These are phyloP conservation scores for Corythornis vintsioides DNA, from an alignment of 2,113 vertebrate species.

Conservation along the genomic window DNA sequence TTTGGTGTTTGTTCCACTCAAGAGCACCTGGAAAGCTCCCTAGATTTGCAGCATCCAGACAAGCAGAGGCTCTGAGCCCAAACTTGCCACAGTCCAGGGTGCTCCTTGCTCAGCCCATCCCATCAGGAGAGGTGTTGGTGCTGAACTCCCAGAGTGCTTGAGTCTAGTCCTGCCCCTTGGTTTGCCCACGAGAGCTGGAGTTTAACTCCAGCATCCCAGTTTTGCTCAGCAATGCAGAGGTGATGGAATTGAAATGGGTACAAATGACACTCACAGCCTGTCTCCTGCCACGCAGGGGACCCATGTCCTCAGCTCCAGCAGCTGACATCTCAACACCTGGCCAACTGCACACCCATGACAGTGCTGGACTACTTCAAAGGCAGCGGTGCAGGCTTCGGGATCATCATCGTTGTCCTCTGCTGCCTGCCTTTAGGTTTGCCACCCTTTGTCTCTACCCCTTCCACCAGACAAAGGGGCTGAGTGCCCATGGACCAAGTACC, in stretches of 20 bases:
- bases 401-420: constrained; percentile 81
- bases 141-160: not conserved
- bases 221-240: not conserved
- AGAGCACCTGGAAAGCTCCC: not conserved
- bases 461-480: not conserved
- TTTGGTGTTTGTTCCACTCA: rapidly evolving
- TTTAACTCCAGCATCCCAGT: not conserved
- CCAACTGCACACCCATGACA: constrained; percentile 78
- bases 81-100: not conserved
- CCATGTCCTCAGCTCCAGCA: constrained; percentile 87
- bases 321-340: constrained; percentile 75
- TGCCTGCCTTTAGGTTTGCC: constrained; percentile 88
- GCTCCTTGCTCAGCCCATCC: not conserved
- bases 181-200: not conserved
- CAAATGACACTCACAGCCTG: not conserved
- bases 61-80: not conserved
- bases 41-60: not conserved
- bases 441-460: not conserved
- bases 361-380: constrained; percentile 86
- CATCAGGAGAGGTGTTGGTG: not conserved
- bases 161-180: not conserved
- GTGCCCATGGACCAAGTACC: not conserved
- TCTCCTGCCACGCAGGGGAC: constrained; percentile 71
- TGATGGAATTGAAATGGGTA: not conserved
- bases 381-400: constrained; percentile 82